Base-by-base conservation (phyloP, 1,140 invertebrate genomes). In the Atopsyche davidsoni region DNA sequence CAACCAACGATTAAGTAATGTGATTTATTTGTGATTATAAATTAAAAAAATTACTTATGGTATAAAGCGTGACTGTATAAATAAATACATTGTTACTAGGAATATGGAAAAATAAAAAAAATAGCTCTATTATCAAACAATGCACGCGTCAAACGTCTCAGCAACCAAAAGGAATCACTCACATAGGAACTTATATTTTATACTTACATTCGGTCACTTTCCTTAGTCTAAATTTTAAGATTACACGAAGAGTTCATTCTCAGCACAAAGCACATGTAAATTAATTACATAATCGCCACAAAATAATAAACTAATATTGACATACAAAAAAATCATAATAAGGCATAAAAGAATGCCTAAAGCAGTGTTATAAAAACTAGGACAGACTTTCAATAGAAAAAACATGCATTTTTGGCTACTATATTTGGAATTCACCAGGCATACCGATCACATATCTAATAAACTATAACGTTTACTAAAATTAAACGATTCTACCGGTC, bases 1-100 rank as follows among this genome's bases (percentile, higher is more conserved):
- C 17, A 41, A 32, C 25, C 44, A 35, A 51, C 19, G 36, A 46
- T 36, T 44, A 41, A 34, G n/a, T n/a, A n/a, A 52, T 56, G 48
- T 51, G 34, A 35, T 57, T 57, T 57, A 57, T 57, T 54, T 35
- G 32, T 57, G 47, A 52, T 53, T 57, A 52, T 41, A 57, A 38
- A 57, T 43, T 46, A 48, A 48, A 50, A 44, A 53, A 53, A 47
- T 47, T 42, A 53, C 31, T 47, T 42, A 46, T 42, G 42, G 36
- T 22, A 34, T 45, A 56, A 59, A 56, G 51, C 50, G 38, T 45
- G 41, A 52, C 47, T 42, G 31, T 49, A 57, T 36, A 53, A n/a
- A 57, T 50, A 50, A 46, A 57, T 57, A 57, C 34, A 57, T 36
- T 52, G 38, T 51, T 44, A 52, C 38, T 46, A 24, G 2, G 40